These are phyloP conservation scores for Cosmia trapezina DNA, from an alignment of 2,888 invertebrate genomes.

Conservation along the genomic window DNA sequence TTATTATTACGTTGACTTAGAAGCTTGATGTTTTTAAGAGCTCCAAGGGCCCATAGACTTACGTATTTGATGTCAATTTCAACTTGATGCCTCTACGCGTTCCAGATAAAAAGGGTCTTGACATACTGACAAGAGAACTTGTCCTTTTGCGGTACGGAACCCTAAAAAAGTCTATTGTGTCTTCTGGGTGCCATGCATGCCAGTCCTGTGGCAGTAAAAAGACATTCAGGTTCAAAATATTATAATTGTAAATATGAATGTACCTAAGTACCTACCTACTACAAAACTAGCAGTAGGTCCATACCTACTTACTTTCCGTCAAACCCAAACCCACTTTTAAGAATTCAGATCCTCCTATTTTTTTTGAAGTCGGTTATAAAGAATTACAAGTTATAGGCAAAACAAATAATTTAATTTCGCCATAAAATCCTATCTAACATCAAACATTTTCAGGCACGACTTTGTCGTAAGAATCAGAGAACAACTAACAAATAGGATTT, in stretches of 20 bases:
- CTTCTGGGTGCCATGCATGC: not conserved
- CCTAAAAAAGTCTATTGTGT: not conserved
- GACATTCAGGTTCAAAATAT: not conserved
- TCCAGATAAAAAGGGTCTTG: too few species aligned
- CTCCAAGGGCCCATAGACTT: too few species aligned
- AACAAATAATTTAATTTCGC: not conserved
- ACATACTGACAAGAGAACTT: too few species aligned
- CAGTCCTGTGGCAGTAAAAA: not conserved
- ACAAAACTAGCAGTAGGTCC: too few species aligned
- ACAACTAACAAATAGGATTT: conserved; percentile 48
- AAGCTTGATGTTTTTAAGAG: too few species aligned
- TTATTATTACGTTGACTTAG: too few species aligned
- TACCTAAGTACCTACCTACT: too few species aligned
- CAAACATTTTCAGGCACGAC: conserved; percentile 29
- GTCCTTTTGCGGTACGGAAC: too few species aligned
- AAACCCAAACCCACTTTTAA: not conserved
- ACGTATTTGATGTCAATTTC: too few species aligned
- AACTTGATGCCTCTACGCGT: too few species aligned
- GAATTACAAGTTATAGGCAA: not conserved
- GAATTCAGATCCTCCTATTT: not conserved
- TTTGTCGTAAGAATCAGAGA: conserved; percentile 32
- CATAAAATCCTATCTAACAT: not conserved
- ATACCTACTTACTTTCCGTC: too few species aligned
- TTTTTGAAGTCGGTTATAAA: not conserved
- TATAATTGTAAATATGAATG: not conserved